These are phyloP conservation scores for Misgurnus mizolepis DNA, from an alignment of 2,113 vertebrate genomes.

Conservation along the genomic window DNA sequence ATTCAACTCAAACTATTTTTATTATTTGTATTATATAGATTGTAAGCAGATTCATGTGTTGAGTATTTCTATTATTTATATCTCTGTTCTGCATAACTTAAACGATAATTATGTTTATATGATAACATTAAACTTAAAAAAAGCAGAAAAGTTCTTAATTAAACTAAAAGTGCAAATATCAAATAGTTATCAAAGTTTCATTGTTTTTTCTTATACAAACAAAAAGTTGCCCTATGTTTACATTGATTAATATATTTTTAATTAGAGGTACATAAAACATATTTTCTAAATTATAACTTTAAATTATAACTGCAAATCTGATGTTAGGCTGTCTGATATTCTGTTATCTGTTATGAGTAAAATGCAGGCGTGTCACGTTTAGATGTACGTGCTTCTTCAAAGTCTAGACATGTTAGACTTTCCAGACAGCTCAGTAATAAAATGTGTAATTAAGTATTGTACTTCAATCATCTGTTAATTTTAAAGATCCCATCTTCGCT, in stretches of 20 bases:
- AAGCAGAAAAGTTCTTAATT: no score
- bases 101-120: neutral
- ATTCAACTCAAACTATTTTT: neutral
- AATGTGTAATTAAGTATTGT: neutral
- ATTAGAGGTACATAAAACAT: neutral
- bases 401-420: neutral
- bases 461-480: slow-evolving; percentile 7
- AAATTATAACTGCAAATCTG: neutral
- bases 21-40: neutral
- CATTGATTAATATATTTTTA: neutral
- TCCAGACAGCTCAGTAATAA: neutral
- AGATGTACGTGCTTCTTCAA: slow-evolving; percentile 3
- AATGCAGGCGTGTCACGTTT: neutral
- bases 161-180: no score
- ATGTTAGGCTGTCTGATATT: neutral
- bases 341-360: slow-evolving; percentile 6
- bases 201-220: neutral
- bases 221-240: neutral
- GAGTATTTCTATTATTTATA: neutral
- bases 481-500: slow-evolving; percentile 51
- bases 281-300: no score
- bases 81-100: neutral
- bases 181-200: neutral
- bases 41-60: neutral
- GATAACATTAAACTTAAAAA: no score